Evolutionary conservation across 2,113 vertebrate species (phyloP), one percentile per base, ranked within the genome.

Genomic region (Gadus macrocephalus): DNA sequence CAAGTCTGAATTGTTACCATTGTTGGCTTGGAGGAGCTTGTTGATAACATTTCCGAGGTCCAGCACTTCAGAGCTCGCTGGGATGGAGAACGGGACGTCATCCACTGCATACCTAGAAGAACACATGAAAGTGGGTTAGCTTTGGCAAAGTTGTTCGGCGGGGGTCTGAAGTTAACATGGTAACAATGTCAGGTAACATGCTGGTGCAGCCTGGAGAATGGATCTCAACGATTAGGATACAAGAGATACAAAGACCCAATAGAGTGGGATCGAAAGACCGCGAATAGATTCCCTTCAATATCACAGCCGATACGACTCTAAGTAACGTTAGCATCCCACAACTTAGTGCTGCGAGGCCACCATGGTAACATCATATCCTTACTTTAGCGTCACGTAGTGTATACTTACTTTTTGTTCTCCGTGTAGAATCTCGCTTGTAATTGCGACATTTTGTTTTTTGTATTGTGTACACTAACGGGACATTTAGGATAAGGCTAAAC

Each of bases 41-140:
- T 98, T 99, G 89, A 98, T 96, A 77, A 99, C 80, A 20, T 92
- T 94, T 84, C 96, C 98, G 86, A 98, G 95, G 67, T 97, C 95
- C 31, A 85, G 60, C 70, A 92, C 88, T 87, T 96, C 95, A 42
- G 97, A 93, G 12, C 68, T 56, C 53, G 95, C 96, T 28, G 94
- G 96, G 78, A 99, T 94, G 77, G 96, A 99, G 86, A 99, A 99
- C 0, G 96, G 96, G 28, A 95, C 94, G 86, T 98, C 94, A 78
- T 99, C 95, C 38, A 98, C 82, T 1, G 84, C 73, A 71, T 93
- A 97, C 83, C 97, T 98, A 9, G 79, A 58, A 77, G 15, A 81
- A 70, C 3, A 58, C 5, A 58, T 58, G 55, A 9, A 58, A 7
- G 17, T 58, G 15, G 55, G 55, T 58, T 58, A 17, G 15, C 55